Percentiles rank a stretch among this genome's conserved stretches.
Evolutionary conservation across 92 coral and sea anemone genomes (phyloP).

Genomic region (Isaurus tuberculatus): DNA sequence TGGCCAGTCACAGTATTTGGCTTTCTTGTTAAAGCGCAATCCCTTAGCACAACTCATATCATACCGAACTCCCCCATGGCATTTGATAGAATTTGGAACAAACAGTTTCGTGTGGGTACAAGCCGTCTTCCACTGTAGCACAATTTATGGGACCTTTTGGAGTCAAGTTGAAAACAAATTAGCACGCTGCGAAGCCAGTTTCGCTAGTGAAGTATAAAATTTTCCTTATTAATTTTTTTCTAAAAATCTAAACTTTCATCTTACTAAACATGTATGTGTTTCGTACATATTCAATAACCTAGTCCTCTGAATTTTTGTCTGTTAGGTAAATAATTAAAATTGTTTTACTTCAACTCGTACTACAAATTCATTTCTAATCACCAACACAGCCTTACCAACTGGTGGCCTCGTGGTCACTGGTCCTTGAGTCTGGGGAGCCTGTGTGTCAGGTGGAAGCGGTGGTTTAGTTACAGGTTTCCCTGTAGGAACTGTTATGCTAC

Average conservation of each 20-base stretch:
- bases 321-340: too few relatives aligned
- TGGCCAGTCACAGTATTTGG: conserved; percentile 79
- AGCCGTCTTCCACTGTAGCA: conserved; percentile 56
- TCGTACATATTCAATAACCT: too few relatives aligned
- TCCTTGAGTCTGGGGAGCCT: conserved; percentile 56
- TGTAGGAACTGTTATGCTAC: conserved; percentile 54
- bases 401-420: conserved; percentile 49
- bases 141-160: conserved; percentile 68
- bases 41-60: conserved; percentile 54
- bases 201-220: too few relatives aligned
- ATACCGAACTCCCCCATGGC: conserved; percentile 61
- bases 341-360: background rate
- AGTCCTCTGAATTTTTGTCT: too few relatives aligned
- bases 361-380: background rate
- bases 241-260: too few relatives aligned
- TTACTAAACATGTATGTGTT: too few relatives aligned
- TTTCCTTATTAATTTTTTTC: too few relatives aligned
- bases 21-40: conserved; percentile 56
- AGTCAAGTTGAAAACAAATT: background rate
- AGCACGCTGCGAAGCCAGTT: background rate
- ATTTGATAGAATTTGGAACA: conserved; percentile 70
- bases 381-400: conserved; percentile 43
- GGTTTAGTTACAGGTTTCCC: conserved; percentile 47
- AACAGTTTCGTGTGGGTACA: conserved; percentile 63
- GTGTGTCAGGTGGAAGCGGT: conserved; percentile 50